Percentiles rank a stretch among this genome's conserved stretches.
Conservation (phyloP, 1,140 invertebrate species). For the Tetramorium simillimum region DNA sequence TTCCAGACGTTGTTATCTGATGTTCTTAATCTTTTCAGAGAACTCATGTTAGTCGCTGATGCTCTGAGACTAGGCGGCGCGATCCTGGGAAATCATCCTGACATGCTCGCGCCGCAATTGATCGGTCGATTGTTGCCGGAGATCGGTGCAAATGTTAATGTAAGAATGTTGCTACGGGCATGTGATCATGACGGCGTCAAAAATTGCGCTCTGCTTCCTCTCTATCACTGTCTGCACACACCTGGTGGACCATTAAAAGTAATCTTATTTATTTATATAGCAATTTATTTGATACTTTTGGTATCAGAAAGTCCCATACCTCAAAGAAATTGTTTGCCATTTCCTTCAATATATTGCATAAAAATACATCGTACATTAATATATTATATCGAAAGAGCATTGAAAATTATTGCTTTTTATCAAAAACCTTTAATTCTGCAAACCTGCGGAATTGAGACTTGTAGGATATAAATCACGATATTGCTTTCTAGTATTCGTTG, state of each 20-base stretch:
- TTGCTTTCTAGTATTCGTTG: constrained; percentile 92
- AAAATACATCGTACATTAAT: background rate
- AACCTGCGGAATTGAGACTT: background rate
- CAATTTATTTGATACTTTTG: background rate
- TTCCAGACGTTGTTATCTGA: background rate
- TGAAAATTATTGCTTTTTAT: background rate
- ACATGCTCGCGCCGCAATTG: constrained; percentile 98
- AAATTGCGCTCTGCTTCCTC: constrained; percentile 95
- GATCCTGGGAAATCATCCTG: constrained; percentile 95
- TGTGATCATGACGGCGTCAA: constrained; percentile 95
- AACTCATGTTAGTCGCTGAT: constrained; percentile 97
- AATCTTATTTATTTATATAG: constrained; percentile 43
- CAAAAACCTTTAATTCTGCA: background rate
- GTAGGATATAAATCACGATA: constrained; percentile 8
- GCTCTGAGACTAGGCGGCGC: constrained; percentile 96
- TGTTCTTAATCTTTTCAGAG: constrained; percentile 86
- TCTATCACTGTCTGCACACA: constrained; percentile 98
- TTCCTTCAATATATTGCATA: constrained; percentile 19
- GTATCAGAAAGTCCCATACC: background rate
- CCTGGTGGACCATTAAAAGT: constrained; percentile 98
- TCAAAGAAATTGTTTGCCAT: background rate
- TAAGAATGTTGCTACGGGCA: constrained; percentile 94
- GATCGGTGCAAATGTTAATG: constrained; percentile 93
- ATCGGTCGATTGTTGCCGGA: constrained; percentile 97
- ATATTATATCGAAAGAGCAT: background rate